Evolutionary conservation across 2,797 vertebrate genomes (phyloP), one percentile per base, ranked within the genome.

Genomic region (Parauchenoglanis punctatus): DNA sequence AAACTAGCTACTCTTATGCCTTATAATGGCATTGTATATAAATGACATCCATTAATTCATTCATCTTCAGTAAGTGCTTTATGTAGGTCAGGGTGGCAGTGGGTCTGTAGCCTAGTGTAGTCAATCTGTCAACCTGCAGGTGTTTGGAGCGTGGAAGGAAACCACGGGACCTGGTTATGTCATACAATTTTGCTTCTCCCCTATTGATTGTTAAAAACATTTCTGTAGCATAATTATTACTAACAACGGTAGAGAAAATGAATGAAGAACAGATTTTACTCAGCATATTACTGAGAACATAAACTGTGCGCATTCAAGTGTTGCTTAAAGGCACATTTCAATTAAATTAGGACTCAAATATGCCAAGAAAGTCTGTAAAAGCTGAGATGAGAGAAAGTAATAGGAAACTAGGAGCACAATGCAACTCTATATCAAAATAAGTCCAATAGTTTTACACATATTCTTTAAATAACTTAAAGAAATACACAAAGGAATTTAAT

Each of bases 251-350:
- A n/a, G 23, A 52, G 3, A 28, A 52, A 28, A 77, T 8, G 1
- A 28, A 77, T 31, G 10, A 54, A 28, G n/a, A 28, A 8, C 73
- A 76, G 46, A 15, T 75, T 75, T 75, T 75, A 44, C 23, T 49
- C 11, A 73, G 10, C 2, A 52, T 72, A 46, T 44, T 44, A 40
- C 11, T 0, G 7, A 18, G 31, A 40, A 6, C 40, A 73, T 52
- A 77, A 77, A 31, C 75, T 77, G n/a, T 56, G n/a, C 54, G 75
- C 25, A 17, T 28, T 28, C 1, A 46, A 52, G 46, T 1, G 15
- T 17, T 17, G n/a, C n/a, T 77, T 77, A 73, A 73, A 75, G n/a
- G 20, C 44, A 75, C 67, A 49, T 75, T 46, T 75, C 44, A 49
- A 49, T 25, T 25, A 15, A 49, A 75, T 75, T 75, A 75, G 44